Evolutionary conservation across 2,888 invertebrate genomes (phyloP), one percentile per base, ranked within the genome.

Genomic region (Ischnura elegans): DNA sequence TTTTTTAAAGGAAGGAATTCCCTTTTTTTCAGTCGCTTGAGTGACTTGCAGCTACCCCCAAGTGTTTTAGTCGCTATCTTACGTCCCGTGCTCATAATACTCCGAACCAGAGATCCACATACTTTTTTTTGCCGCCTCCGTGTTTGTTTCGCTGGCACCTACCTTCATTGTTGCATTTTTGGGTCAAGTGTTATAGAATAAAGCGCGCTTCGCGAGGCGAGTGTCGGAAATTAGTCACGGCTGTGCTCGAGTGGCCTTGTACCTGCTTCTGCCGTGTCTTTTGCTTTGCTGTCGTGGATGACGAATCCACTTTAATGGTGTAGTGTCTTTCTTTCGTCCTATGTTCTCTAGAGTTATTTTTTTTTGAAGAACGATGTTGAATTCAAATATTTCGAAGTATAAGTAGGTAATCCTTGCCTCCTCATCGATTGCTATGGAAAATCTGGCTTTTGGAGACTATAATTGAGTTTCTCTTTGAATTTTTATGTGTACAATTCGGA

Each of bases 111-210:
- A 43, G 42, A 42, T 90, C 90, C 29, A n/a, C 90, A 66, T n/a
- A n/a, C n/a, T 10, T 61, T 29, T 61, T 36, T 10, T 29, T 76
- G 51, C 16, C 87, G 61, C 25, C 87, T 55, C 43, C 29, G 43
- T 25, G 43, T 61, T n/a, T 61, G 43, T 90, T 61, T 43, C 43
- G 25, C n/a, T 55, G n/a, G 16, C 61, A 90, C 43, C 43, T 61
- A 42, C 55, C 61, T 36, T 36, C n/a, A 25, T 66, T 66, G 43
- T 45, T 61, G 43, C 61, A 45, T 90, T 90, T 51, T 43, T 90
- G n/a, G 90, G 90, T 90, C 90, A 61, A 90, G 90, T 90, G 61
- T 55, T 61, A 13, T 43, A 13, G 61, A 66, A 76, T 36, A 76
- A 36, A 76, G 36, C 8, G 25, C 6, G 36, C 36, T 36, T 76